These are phyloP conservation scores for Hipposideros larvatus DNA, from an alignment of 2,797 vertebrate genomes.

Conservation along the genomic window DNA sequence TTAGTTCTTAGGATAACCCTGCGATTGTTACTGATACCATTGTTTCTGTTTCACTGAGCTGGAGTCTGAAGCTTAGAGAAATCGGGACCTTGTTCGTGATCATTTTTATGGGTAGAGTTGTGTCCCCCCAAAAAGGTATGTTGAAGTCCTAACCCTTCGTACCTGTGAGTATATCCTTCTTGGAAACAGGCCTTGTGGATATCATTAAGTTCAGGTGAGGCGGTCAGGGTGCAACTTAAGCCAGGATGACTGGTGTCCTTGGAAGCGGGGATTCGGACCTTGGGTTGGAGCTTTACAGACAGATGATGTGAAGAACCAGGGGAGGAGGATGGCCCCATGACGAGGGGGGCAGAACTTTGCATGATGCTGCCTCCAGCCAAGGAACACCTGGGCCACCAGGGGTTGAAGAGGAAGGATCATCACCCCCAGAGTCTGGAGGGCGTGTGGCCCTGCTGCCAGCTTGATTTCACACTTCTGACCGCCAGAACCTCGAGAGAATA, in stretches of 20 bases:
- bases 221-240: not conserved
- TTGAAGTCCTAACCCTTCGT: not conserved
- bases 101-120: not conserved
- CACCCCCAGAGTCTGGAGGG: not conserved
- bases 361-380: not conserved
- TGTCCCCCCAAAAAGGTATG: not conserved
- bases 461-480: not conserved
- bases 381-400: too few species aligned
- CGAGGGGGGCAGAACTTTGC: fast-evolving
- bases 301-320: not conserved
- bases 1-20: not conserved
- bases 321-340: not conserved
- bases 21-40: too few species aligned
- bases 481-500: not conserved
- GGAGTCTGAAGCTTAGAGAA: not conserved
- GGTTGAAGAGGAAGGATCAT: not conserved
- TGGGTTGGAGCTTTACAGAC: too few species aligned
- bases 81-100: fast-evolving
- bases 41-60: not conserved
- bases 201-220: not conserved
- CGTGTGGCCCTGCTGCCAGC: fast-evolving
- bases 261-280: not conserved
- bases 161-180: not conserved
- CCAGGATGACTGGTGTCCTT: too few species aligned
- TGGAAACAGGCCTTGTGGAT: not conserved